Percentiles rank a stretch among this genome's conserved stretches.
These are phyloP conservation scores for Nasonia oneida DNA, from an alignment of 2,888 invertebrate species.

Conservation along the genomic window DNA sequence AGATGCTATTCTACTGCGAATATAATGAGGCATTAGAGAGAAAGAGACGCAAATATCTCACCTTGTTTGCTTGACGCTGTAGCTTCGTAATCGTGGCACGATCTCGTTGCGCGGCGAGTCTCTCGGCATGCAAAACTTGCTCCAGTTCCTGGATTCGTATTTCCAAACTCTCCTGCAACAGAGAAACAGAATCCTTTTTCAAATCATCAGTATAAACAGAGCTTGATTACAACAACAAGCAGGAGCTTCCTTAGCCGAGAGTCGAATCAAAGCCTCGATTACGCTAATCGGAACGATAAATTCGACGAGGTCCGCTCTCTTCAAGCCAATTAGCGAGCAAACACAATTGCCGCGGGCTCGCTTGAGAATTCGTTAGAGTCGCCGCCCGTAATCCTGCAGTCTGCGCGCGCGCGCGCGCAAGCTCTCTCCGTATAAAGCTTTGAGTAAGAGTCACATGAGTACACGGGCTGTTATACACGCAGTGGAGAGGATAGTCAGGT, in stretches of 20 bases:
- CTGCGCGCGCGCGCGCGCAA: background rate
- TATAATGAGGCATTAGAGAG: background rate
- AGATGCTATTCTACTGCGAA: background rate
- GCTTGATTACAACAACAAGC: background rate
- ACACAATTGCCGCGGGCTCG: conserved; percentile 11
- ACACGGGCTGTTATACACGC: no score
- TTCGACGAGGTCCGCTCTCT: conserved; percentile 23
- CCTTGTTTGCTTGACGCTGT: conserved; percentile 76
- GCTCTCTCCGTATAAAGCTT: background rate
- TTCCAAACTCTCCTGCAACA: conserved; percentile 72
- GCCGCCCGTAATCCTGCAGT: conserved; percentile 12
- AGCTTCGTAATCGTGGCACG: conserved; percentile 75
- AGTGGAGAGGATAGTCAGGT: background rate
- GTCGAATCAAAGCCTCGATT: conserved; percentile 32
- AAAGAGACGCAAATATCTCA: conserved; percentile 58
- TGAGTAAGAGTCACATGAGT: background rate
- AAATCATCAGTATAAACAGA: background rate
- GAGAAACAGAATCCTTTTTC: conserved; percentile 12
- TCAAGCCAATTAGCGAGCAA: conserved; percentile 45
- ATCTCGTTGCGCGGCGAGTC: conserved; percentile 74
- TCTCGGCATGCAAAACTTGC: conserved; percentile 72
- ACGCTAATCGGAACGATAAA: conserved; percentile 34
- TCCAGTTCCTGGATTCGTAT: conserved; percentile 74
- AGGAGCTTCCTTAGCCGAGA: background rate
- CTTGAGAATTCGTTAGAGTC: conserved; percentile 26